A percentile compares a stretch with the other conserved stretches of the same genome.
phyloP scores from a whole-genome alignment of 2,888 invertebrate genomes.

The Lithophane leautieri region DNA sequence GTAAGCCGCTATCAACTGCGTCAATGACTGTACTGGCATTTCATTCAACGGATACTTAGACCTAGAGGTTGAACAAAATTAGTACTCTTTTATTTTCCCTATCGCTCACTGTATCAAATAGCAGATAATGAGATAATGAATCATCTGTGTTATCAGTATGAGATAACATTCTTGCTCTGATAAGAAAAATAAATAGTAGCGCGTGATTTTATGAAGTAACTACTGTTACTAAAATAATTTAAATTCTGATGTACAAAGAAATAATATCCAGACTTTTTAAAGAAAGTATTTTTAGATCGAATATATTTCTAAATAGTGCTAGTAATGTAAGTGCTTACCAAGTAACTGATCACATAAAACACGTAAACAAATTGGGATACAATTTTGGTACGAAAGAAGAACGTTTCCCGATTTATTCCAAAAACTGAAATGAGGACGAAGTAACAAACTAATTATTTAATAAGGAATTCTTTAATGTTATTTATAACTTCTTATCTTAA shows the following conservation, averaged over 20 bases:
- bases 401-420: background rate
- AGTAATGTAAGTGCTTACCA: background rate
- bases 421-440: background rate
- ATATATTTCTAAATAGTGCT: too few species aligned
- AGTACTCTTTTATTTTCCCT: background rate
- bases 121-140: slow-evolving; percentile 3
- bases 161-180: slow-evolving; percentile 11
- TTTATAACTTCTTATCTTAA: background rate
- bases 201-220: background rate
- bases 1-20: slow-evolving; percentile 63
- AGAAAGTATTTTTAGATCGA: too few species aligned
- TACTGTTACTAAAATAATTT: background rate
- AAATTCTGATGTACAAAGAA: background rate
- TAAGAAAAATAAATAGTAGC: slow-evolving; percentile 16
- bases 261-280: too few species aligned
- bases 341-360: background rate
- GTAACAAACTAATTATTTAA: background rate
- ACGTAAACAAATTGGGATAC: background rate
- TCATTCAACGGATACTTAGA: slow-evolving; percentile 60
- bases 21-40: slow-evolving; percentile 60
- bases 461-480: background rate
- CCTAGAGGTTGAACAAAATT: slow-evolving; percentile 24
- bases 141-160: slow-evolving; percentile 8
- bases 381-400: background rate
- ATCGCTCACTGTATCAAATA: slow-evolving; percentile 7